phyloP scores from a whole-genome alignment of 2,797 vertebrate genomes.

The Brachyalestes nurse region DNA sequence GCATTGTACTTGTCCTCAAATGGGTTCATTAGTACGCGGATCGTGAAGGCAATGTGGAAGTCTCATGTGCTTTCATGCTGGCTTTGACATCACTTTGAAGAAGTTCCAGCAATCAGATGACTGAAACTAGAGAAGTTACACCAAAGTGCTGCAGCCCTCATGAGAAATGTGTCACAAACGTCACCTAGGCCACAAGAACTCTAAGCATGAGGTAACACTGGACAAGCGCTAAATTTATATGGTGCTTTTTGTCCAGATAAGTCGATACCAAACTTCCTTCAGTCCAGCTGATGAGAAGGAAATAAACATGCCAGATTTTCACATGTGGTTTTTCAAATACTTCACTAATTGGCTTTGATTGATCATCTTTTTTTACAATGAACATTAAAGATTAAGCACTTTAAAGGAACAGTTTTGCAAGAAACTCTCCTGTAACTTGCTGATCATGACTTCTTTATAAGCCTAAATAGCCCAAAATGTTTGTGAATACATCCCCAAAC shows the following conservation, averaged over 20 bases:
- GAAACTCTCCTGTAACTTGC: too few species aligned
- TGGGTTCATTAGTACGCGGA: not conserved
- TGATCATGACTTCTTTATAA: too few species aligned
- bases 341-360: too few species aligned
- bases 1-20: not conserved
- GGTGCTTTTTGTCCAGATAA: not conserved
- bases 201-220: not conserved
- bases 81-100: not conserved
- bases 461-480: too few species aligned
- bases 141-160: not conserved
- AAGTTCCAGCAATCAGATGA: not conserved
- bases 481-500: too few species aligned
- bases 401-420: too few species aligned
- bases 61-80: not conserved
- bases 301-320: not conserved
- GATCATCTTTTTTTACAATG: too few species aligned
- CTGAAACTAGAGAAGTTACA: slow-evolving; percentile 13
- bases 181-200: not conserved
- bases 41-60: not conserved
- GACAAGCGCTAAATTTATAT: not conserved
- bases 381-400: too few species aligned
- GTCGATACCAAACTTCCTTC: not conserved
- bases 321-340: too few species aligned
- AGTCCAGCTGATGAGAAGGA: not conserved
- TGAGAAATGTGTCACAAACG: not conserved